These are phyloP conservation scores for Mastacembelus armatus DNA, from an alignment of 2,797 vertebrate species.

Conservation along the genomic window DNA sequence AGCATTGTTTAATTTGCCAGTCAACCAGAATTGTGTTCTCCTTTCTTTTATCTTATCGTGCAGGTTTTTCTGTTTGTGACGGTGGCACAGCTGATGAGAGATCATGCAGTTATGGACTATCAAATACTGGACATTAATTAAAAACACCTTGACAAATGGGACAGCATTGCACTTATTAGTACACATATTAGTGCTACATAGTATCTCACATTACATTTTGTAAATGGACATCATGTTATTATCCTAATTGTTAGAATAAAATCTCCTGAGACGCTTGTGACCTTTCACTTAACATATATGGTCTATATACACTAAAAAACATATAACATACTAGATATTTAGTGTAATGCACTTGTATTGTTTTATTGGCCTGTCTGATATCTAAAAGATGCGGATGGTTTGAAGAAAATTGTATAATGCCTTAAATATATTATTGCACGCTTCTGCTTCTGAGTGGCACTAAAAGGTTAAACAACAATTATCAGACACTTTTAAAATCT, in stretches of 20 bases:
- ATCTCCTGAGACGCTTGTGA: background rate
- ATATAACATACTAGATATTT: background rate
- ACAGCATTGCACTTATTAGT: conserved; percentile 5
- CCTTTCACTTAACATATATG: background rate
- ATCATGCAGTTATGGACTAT: conserved; percentile 43
- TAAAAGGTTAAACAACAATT: background rate
- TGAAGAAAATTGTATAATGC: background rate
- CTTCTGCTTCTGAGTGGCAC: background rate
- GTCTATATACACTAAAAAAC: background rate
- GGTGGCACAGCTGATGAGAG: conserved; percentile 67
- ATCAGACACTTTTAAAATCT: background rate
- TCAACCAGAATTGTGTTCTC: conserved; percentile 8
- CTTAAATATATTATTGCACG: background rate
- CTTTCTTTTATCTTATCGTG: conserved; percentile 13
- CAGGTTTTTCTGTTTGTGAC: conserved; percentile 64
- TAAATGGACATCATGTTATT: background rate
- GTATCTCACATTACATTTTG: background rate
- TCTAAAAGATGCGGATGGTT: background rate
- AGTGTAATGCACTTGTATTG: background rate
- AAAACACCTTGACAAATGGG: conserved; percentile 3
- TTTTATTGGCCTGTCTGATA: background rate
- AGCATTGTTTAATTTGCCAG: background rate
- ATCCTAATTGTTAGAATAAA: background rate
- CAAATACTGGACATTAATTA: conserved; percentile 45
- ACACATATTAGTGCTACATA: background rate